Percentiles rank a stretch among this genome's conserved stretches.
phyloP scores from a whole-genome alignment of 2,888 invertebrate genomes.

The Mylabris sibirica region DNA sequence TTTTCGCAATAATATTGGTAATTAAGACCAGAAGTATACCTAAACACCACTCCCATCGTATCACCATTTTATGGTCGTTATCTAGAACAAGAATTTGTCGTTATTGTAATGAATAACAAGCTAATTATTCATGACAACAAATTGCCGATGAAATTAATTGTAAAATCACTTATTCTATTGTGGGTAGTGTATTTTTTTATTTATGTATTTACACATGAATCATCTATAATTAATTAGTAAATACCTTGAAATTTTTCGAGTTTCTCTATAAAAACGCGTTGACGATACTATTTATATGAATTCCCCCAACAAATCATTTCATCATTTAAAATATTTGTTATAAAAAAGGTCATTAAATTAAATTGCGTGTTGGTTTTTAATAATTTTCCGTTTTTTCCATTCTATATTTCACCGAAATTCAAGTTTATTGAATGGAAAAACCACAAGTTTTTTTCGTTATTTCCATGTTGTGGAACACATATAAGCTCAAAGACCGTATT shows the following conservation, averaged over 20 bases:
- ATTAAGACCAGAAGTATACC: conserved; percentile 44
- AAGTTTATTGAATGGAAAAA: no score
- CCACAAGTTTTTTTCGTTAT: no score
- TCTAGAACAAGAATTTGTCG: neutral
- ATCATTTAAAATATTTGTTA: no score
- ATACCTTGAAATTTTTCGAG: conserved; percentile 1
- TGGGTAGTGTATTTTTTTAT: no score
- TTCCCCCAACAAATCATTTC: no score
- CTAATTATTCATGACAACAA: neutral
- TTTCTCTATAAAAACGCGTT: neutral
- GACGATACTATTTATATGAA: neutral
- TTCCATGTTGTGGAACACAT: no score
- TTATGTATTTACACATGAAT: neutral
- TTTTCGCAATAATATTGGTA: conserved; percentile 42
- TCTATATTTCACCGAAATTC: no score
- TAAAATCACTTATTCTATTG: no score
- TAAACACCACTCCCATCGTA: conserved; percentile 48
- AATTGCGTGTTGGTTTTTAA: no score
- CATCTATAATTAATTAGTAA: neutral
- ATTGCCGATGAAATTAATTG: neutral
- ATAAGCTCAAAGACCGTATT: no score
- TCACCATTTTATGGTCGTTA: conserved; percentile 44
- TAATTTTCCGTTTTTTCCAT: no score
- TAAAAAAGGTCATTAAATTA: no score
- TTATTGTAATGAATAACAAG: neutral